Evolutionary conservation across 2,113 vertebrate genomes (phyloP), one percentile per base, ranked within the genome.

Genomic region (Crocuta crocuta): DNA sequence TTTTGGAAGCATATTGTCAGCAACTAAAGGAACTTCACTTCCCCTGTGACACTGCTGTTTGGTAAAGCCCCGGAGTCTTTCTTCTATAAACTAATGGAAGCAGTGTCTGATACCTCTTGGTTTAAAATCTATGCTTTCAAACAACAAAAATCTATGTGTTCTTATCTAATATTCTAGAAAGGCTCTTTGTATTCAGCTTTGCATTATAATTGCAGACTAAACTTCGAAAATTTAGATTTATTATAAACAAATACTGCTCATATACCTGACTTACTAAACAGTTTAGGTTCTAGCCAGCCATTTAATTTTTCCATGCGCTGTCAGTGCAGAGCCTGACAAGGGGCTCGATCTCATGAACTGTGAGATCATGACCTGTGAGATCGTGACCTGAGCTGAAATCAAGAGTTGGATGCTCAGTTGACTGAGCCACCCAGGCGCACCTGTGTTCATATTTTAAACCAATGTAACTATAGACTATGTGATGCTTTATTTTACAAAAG

Each of bases 191-290:
- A 50, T 79, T 96, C 84, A 50, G 28, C 85, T 88, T 63, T 80
- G 19, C 55, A 65, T 71, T 63, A 88, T 93, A 83, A 78, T 97
- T 93, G 82, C 15, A 88, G 68, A 63, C 33, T 80, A 66, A 86
- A n/a, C 68, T 81, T 81, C 31, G 76, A 80, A 89, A 96, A 86
- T 74, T 70, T 73, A 80, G 65, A n/a, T 82, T 78, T 88, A 80
- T 95, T 93, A 74, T 79, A 80, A 93, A 68, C 53, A 86, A 82
- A 83, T 93, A 50, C 19, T 73, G 80, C 63, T 91, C 43, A 58
- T 50, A 63, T 63, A 76, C 28, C 31, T 58, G 10, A 81, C 82
- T 74, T 70, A 53, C 17, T 83, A 11, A 87, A 48, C 21, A 70
- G 66, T 71, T 13, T 89, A 81, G 79, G 10, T 94, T 96, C 35